Conservation (phyloP, 92 coral and sea anemone genomes). For the Porites evermanni region DNA sequence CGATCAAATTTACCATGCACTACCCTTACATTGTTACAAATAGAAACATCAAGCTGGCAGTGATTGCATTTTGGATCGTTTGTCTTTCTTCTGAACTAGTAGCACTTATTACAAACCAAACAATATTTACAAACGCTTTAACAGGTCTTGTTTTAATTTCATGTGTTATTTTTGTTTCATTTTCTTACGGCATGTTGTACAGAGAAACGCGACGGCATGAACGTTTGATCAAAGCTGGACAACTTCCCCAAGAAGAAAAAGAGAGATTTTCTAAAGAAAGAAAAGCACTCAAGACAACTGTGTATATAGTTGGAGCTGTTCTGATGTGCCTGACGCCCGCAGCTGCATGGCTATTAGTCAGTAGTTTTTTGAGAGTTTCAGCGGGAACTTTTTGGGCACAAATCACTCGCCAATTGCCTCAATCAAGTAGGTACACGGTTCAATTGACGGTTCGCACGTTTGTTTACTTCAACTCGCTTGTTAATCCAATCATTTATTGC, state of each 20-base stretch:
- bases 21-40: constrained; percentile 5
- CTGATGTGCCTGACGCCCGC: background rate
- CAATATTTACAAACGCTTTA: background rate
- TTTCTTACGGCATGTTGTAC: background rate
- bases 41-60: background rate
- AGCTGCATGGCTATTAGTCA: background rate
- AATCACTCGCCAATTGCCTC: background rate
- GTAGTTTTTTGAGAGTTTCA: background rate
- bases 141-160: background rate
- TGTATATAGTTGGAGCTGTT: constrained; percentile 1
- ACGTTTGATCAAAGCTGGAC: background rate
- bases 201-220: background rate
- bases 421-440: background rate
- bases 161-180: background rate
- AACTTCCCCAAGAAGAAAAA: background rate
- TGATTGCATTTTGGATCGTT: too few relatives aligned
- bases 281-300: constrained; percentile 8
- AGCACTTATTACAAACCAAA: background rate
- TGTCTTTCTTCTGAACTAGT: background rate
- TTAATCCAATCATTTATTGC: constrained; percentile 9
- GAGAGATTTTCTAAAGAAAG: background rate
- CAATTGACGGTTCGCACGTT: background rate
- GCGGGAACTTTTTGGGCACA: background rate
- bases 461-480: background rate
- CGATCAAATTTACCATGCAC: background rate